Evolutionary conservation across 2,888 invertebrate species (phyloP).

Genomic region (Mythimna impura): DNA sequence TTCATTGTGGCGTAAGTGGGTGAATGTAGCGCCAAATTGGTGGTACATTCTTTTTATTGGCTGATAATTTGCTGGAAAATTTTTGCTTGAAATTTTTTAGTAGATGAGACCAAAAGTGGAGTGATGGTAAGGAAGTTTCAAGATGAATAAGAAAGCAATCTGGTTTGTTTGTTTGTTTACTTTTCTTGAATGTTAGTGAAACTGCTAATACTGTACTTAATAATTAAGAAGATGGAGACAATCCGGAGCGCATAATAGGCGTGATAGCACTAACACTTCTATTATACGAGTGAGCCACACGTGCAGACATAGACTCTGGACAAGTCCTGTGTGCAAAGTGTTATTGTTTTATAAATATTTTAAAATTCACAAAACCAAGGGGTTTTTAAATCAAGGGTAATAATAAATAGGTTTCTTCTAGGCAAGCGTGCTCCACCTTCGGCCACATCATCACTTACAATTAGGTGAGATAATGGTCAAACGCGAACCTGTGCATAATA

Average conservation of each 20-base stretch:
- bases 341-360: constrained; percentile 21
- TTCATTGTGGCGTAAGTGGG: constrained; percentile 46
- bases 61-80: constrained; percentile 26
- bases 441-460: too few species aligned
- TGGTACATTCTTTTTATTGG: constrained; percentile 43
- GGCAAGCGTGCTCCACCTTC: too few species aligned
- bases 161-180: neutral
- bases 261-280: constrained; percentile 7
- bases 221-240: neutral
- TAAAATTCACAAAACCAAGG: neutral
- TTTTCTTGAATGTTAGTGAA: neutral
- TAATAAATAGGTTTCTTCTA: too few species aligned
- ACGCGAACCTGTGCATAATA: too few species aligned
- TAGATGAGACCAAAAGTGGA: neutral
- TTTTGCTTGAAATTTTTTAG: neutral
- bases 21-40: constrained; percentile 39
- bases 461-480: too few species aligned
- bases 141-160: neutral
- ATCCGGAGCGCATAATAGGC: neutral
- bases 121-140: neutral
- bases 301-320: too few species aligned
- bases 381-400: too few species aligned
- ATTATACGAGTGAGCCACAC: neutral
- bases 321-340: constrained; percentile 1
- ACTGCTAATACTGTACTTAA: neutral